phyloP scores from a whole-genome alignment of 2,797 vertebrate genomes.

The Erithacus rubecula region DNA sequence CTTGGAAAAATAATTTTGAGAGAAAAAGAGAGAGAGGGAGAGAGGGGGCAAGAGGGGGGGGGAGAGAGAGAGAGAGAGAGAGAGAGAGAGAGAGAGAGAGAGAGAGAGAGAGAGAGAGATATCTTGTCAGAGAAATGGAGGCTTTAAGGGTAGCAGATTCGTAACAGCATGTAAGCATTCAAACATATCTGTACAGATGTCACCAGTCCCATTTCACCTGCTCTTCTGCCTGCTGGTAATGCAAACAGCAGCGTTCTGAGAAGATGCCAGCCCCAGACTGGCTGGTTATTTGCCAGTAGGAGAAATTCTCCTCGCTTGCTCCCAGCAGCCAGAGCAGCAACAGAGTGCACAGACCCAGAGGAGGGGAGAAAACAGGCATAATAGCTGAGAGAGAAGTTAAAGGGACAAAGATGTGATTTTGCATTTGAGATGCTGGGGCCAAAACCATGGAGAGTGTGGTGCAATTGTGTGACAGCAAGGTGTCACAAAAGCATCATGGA shows the following conservation, averaged over 20 bases:
- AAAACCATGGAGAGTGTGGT: neutral
- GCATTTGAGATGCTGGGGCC: neutral
- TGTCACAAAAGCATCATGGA: neutral
- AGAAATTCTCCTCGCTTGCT: slow-evolving; percentile 62
- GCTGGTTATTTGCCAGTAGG: slow-evolving; percentile 44
- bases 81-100: too few relatives aligned
- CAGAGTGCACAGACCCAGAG: slow-evolving; percentile 64
- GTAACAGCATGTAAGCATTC: slow-evolving; percentile 50
- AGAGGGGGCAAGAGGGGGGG: neutral
- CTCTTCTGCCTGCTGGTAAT: slow-evolving; percentile 47
- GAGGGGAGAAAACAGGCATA: slow-evolving; percentile 46
- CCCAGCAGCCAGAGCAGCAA: slow-evolving; percentile 59
- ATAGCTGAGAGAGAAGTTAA: slow-evolving; percentile 59
- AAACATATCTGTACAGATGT: slow-evolving; percentile 68
- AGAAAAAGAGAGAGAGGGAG: neutral
- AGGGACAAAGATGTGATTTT: slow-evolving; percentile 54
- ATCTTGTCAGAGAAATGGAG: slow-evolving; percentile 67
- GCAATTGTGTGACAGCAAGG: neutral
- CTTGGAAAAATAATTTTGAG: slow-evolving; percentile 74
- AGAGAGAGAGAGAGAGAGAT: neutral
- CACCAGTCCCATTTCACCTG: slow-evolving; percentile 70
- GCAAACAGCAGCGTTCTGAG: slow-evolving; percentile 46
- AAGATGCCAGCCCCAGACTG: slow-evolving; percentile 67
- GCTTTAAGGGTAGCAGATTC: slow-evolving; percentile 55
- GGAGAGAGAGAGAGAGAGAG: neutral